Evolutionary conservation across 2,888 invertebrate species (phyloP).

Genomic region (Eubasilissa splendida): DNA sequence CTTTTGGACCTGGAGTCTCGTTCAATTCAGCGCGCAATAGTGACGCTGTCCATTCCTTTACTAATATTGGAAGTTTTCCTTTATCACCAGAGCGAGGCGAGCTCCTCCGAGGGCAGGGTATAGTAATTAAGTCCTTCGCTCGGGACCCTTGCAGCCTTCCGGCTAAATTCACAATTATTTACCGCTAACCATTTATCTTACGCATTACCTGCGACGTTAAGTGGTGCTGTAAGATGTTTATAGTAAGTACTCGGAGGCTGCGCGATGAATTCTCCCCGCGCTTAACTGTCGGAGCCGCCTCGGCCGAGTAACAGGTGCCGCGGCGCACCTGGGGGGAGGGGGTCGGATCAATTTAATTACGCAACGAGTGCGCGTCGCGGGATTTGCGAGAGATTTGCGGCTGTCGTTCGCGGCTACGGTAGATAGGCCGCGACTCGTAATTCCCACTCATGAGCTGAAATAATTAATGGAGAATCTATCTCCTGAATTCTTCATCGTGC

Average conservation of each 20-base stretch:
- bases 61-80: too few species aligned
- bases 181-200: constrained; percentile 13
- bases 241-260: neutral
- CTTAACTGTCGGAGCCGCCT: neutral
- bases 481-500: too few species aligned
- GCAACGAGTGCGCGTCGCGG: too few species aligned
- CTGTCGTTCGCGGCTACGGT: too few species aligned
- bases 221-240: neutral
- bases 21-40: too few species aligned
- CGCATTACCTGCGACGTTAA: constrained; percentile 13
- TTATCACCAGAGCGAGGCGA: neutral
- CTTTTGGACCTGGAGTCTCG: too few species aligned
- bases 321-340: neutral
- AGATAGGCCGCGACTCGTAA: too few species aligned
- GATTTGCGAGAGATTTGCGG: too few species aligned
- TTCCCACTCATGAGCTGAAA: too few species aligned
- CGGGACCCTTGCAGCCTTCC: neutral
- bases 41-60: too few species aligned
- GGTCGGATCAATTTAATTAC: neutral
- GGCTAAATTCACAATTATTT: constrained; percentile 1
- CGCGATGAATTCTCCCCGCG: neutral
- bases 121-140: neutral
- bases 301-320: neutral
- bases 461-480: too few species aligned
- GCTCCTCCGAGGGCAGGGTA: neutral